Evolutionary conservation across 2,113 vertebrate genomes (phyloP).

Genomic region (Propithecus coquereli): DNA sequence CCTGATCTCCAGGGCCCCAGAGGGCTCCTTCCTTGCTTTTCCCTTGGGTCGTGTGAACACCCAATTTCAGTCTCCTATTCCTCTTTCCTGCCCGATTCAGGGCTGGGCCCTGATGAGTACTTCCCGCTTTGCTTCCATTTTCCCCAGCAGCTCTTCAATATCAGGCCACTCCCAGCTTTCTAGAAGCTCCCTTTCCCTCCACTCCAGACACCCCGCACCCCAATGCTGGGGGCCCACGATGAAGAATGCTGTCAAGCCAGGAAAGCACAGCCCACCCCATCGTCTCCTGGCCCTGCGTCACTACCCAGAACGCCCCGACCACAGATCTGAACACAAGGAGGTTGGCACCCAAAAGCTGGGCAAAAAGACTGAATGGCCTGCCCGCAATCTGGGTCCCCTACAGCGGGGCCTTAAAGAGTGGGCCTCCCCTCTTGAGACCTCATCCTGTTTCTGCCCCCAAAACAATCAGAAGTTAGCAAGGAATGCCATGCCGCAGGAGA

Average conservation of each 20-base stretch:
- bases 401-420: not conserved
- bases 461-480: not conserved
- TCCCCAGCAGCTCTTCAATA: not conserved
- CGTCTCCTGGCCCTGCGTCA: not conserved
- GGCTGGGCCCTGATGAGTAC: not conserved
- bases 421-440: not conserved
- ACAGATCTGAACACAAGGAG: not conserved
- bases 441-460: not conserved
- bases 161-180: not conserved
- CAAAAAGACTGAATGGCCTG: not conserved
- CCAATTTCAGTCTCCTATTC: not conserved
- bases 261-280: not conserved
- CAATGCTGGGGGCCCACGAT: fast-evolving
- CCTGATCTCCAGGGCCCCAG: not conserved
- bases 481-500: fast-evolving
- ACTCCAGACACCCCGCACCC: not conserved
- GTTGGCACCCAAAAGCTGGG: fast-evolving
- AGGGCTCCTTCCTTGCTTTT: not conserved
- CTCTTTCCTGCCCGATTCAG: not conserved
- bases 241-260: not conserved
- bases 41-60: not conserved
- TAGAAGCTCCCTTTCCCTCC: not conserved
- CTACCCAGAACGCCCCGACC: not conserved
- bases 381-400: too few species aligned
- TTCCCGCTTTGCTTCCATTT: not conserved